Conservation (phyloP, 1,140 invertebrate genomes). For the Ooceraea biroi region DNA sequence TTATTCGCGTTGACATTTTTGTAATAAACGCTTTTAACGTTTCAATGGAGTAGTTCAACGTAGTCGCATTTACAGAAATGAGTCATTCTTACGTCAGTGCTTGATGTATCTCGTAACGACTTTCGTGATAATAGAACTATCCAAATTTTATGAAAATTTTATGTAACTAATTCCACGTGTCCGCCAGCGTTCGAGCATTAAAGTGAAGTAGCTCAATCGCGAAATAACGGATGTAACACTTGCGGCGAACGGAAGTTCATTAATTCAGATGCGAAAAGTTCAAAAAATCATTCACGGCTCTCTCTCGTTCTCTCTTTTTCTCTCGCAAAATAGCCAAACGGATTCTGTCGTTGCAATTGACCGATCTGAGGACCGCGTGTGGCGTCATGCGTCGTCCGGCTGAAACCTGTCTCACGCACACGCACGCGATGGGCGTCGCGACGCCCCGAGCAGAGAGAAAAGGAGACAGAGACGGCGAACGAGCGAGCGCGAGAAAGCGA, state of each 20-base stretch:
- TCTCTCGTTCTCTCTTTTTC: background rate
- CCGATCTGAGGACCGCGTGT: slow-evolving; percentile 6
- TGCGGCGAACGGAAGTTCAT: slow-evolving; percentile 16
- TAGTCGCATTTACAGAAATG: no score
- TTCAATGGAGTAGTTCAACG: no score
- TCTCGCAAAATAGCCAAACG: slow-evolving; percentile 23
- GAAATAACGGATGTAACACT: background rate
- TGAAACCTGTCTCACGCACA: background rate
- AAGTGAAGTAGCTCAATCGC: background rate
- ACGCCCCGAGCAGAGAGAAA: background rate
- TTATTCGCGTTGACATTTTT: background rate
- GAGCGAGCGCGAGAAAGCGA: background rate
- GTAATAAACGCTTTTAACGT: slow-evolving; percentile 8
- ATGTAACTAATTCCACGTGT: background rate
- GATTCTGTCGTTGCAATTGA: slow-evolving; percentile 12
- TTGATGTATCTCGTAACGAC: background rate
- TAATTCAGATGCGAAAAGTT: background rate
- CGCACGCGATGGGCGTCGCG: slow-evolving; percentile 5
- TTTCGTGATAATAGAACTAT: background rate
- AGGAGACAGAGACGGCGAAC: no score
- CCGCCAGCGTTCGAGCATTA: background rate
- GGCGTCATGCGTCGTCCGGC: slow-evolving; percentile 7
- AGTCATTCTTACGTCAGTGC: no score
- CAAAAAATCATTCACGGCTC: background rate
- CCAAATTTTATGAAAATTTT: background rate